Base-by-base conservation (phyloP, 53 echinoderm and acorn worm genomes). In the Stichopus horrens region DNA sequence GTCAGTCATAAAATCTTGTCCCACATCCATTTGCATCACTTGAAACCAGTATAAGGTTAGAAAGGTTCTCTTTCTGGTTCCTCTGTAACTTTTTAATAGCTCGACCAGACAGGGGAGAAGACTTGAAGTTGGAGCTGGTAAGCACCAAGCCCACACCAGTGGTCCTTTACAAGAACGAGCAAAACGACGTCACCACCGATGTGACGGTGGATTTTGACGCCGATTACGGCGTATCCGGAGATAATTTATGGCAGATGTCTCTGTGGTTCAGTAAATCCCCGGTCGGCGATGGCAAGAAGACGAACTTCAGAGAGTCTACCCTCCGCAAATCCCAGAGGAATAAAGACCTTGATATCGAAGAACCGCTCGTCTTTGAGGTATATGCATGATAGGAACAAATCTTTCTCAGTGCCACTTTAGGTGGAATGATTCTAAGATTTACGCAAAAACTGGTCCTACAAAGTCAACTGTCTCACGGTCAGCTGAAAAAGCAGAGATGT, bases 211-310 rank as follows among this genome's bases (percentile, higher is more conserved):
- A 85, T 1, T 85, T 85, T 66, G 85, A 85, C 1, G 85, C 66
- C 51, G 85, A 85, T 14, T 85, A 85, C 37, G 66, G 66, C 14
- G 85, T 85, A 23, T 6, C n/a, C 9, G 85, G 85, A 21, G 66
- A 85, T 9, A 85, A 85, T 5, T 67, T 85, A 21, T 85, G 85
- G 85, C 85, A 85, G 85, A 85, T 85, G 85, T 85, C 85, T 7
- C 58, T 85, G 8, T 85, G 85, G 85, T 85, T 85, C 85, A 85
- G 85, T 59, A 85, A 85, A 20, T 85, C 85, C 22, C 0, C 71
- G 8, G 37, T 66, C 14, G 85, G 85, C 23, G 60, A 60, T 21
- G 85, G 85, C 52, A 85, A 85, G 51, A 85, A 85, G 53, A 66
- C 52, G 8, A 85, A 85, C 66, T 37, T 85, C 8, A 21, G 58